Base-by-base conservation (phyloP, 2,888 invertebrate species). In the Suillia variegata region DNA sequence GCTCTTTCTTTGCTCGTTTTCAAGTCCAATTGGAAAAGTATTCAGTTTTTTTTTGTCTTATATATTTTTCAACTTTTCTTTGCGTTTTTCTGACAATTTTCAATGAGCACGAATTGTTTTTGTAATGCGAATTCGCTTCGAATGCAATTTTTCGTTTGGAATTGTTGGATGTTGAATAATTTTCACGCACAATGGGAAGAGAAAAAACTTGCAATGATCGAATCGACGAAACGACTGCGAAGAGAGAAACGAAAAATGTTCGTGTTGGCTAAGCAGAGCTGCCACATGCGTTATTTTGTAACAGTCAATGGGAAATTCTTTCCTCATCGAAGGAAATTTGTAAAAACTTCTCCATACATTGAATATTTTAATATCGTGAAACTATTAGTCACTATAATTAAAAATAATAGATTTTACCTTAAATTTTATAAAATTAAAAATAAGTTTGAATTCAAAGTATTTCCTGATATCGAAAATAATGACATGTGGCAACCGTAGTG, bases 171-270 rank as follows among this genome's bases (percentile, higher is more conserved):
- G 61, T 62, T 66, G 53, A 42, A 61, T 52, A 48, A 53, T 55
- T 58, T 63, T 65, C 56, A 64, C 61, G 62, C 65, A 59, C 62
- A 62, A 59, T 47, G 59, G 61, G 60, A 62, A n/a, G n/a, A n/a
- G 63, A 45, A 62, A 65, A 65, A 62, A 62, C 38, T 61, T 63
- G 55, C 59, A n/a, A n/a, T n/a, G n/a, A 62, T 61, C 54, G 59
- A 60, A 61, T 64, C 62, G 54, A 61, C 54, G 58, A 55, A 61
- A 61, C 5, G 5, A 6, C 6, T 26, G 26, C 10, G 26, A 26
- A 26, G n/a, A 26, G 26, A 26, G 26, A n/a, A n/a, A n/a, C n/a
- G n/a, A n/a, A 31, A 31, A 12, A 31, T 8, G 31, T 31, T 31
- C 12, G 31, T 31, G 31, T 12, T 31, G 12, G 31, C 12, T 12